phyloP scores from a whole-genome alignment of 2,113 vertebrate species.

The Garra rufa region DNA sequence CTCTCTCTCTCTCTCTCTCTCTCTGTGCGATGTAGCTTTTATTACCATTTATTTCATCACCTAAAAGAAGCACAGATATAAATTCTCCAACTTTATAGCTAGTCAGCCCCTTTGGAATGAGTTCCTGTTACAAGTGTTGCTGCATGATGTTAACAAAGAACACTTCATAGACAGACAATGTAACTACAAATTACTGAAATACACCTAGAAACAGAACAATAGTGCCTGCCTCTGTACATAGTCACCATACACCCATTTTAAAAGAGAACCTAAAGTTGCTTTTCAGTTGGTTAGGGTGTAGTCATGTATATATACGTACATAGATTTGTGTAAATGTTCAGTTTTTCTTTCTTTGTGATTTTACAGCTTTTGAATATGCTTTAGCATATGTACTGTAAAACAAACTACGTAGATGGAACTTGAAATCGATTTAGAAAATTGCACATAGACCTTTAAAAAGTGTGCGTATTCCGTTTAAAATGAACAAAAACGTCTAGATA shows the following conservation, averaged over 20 bases:
- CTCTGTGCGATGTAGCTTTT: constrained; percentile 38
- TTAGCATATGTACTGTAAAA: constrained; percentile 56
- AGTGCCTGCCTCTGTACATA: constrained; percentile 58
- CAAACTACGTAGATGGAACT: constrained; percentile 1
- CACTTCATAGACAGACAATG: constrained; percentile 20
- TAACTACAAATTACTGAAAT: constrained; percentile 28
- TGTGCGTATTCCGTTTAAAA: not conserved
- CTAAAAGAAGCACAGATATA: constrained; percentile 48
- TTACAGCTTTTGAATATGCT: constrained; percentile 54
- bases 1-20: not conserved
- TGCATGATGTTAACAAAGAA: constrained; percentile 48
- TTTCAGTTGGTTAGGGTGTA: constrained; percentile 61
- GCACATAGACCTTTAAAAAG: not conserved
- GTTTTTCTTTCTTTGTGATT: constrained; percentile 53
- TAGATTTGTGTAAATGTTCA: constrained; percentile 66
- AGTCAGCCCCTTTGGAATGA: constrained; percentile 10
- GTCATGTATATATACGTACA: constrained; percentile 59
- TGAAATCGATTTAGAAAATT: constrained; percentile 23
- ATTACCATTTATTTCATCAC: constrained; percentile 9
- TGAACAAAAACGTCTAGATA: not conserved
- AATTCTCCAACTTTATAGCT: constrained; percentile 22
- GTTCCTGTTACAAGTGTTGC: constrained; percentile 41
- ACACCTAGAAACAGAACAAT: constrained; percentile 40
- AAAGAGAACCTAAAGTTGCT: constrained; percentile 36
- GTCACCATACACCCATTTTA: constrained; percentile 46